Evolutionary conservation across 2,113 vertebrate species (phyloP).

Genomic region (Alligator sinensis): DNA sequence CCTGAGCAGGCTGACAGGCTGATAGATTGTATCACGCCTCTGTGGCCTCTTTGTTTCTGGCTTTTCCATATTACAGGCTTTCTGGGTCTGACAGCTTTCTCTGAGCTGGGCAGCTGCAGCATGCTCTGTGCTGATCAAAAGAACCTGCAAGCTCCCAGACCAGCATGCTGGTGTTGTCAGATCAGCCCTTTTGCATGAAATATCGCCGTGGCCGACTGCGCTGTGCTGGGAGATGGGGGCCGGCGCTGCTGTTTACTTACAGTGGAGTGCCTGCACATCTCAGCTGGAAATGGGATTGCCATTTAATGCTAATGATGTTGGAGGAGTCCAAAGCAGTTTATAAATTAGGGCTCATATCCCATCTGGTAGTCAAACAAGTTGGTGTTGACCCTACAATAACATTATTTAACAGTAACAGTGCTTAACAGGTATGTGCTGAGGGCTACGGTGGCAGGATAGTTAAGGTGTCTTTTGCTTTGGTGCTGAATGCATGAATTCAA

Average conservation of each 20-base stretch:
- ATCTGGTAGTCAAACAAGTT: background rate
- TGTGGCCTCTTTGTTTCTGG: background rate
- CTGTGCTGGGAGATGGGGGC: background rate
- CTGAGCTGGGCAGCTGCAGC: no score
- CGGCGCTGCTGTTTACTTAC: background rate
- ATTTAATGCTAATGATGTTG: background rate
- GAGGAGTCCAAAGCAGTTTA: background rate
- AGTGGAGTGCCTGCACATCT: background rate
- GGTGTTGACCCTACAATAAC: no score
- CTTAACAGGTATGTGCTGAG: no score
- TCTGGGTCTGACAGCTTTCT: background rate
- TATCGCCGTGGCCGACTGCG: no score
- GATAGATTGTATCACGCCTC: background rate
- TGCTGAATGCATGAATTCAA: no score
- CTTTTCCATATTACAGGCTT: background rate
- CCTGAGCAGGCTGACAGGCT: background rate
- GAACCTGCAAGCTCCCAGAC: background rate
- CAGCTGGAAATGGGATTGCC: background rate
- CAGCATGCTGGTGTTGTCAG: background rate
- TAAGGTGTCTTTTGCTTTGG: no score
- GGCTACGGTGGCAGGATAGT: no score
- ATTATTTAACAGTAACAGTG: no score
- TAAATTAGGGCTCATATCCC: background rate
- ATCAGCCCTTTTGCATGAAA: background rate
- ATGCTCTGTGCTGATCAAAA: background rate